These are phyloP conservation scores for Galeopterus variegatus DNA, from an alignment of 2,113 vertebrate genomes.

Conservation along the genomic window DNA sequence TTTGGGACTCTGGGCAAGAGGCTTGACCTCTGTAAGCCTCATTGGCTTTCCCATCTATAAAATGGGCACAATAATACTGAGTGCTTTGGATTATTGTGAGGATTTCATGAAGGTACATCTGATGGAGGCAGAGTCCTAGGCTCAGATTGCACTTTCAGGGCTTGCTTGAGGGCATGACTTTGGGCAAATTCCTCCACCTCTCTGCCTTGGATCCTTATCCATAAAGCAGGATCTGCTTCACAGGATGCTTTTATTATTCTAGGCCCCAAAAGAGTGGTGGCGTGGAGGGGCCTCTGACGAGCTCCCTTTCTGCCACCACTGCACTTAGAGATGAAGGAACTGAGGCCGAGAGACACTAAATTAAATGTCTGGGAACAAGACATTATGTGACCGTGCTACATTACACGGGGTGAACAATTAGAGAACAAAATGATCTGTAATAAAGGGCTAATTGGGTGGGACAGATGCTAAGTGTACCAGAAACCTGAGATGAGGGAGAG, in stretches of 20 bases:
- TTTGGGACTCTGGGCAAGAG: neutral
- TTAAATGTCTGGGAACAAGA: neutral
- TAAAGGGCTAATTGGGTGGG: neutral
- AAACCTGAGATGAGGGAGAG: neutral
- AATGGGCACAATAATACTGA: neutral
- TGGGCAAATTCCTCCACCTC: neutral
- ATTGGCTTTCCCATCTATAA: neutral
- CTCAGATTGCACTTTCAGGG: neutral
- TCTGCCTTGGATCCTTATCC: neutral
- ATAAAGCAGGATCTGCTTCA: neutral
- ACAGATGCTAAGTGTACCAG: neutral
- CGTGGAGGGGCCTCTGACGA: neutral
- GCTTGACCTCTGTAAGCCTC: rapidly evolving
- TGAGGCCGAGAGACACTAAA: neutral
- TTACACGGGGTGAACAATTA: neutral
- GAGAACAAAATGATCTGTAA: neutral
- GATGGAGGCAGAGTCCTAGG: neutral
- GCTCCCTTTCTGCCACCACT: neutral
- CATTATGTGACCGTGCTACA: neutral
- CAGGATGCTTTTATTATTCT: neutral
- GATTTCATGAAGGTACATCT: neutral
- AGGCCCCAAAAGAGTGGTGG: rapidly evolving
- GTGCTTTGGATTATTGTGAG: rapidly evolving
- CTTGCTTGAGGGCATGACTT: neutral
- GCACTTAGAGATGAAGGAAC: neutral